Conservation (phyloP, 2,797 vertebrate genomes). For the Gadopsis marmoratus region DNA sequence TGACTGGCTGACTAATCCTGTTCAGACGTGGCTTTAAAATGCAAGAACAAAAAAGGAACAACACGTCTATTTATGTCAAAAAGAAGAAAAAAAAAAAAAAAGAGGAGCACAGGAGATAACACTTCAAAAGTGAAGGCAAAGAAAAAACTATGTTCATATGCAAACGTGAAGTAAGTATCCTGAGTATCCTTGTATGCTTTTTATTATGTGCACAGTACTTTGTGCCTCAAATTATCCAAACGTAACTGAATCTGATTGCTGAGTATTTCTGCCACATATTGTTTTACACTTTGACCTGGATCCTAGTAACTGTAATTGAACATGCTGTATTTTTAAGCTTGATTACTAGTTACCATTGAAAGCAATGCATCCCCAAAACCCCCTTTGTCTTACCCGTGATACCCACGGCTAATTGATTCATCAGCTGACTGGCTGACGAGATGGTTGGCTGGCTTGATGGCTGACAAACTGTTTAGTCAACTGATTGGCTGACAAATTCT, state of each 20-base stretch:
- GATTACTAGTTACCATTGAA: neutral
- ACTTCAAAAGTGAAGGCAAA: too few relatives aligned
- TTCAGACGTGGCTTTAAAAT: slow-evolving; percentile 45
- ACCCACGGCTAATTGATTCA: neutral
- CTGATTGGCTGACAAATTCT: neutral
- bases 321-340: neutral
- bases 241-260: neutral
- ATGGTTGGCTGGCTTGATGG: neutral
- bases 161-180: neutral
- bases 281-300: neutral
- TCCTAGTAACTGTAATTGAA: neutral
- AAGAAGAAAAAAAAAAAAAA: neutral
- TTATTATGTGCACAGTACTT: neutral
- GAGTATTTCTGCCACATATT: neutral
- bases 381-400: neutral
- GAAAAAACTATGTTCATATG: neutral
- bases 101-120: neutral
- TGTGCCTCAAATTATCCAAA: neutral
- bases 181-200: neutral
- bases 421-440: neutral
- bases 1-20: slow-evolving; percentile 58
- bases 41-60: slow-evolving; percentile 15
- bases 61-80: neutral
- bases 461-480: slow-evolving; percentile 4
- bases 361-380: neutral